These are phyloP conservation scores for Gnatocerus cornutus DNA, from an alignment of 2,888 invertebrate species.

Conservation along the genomic window DNA sequence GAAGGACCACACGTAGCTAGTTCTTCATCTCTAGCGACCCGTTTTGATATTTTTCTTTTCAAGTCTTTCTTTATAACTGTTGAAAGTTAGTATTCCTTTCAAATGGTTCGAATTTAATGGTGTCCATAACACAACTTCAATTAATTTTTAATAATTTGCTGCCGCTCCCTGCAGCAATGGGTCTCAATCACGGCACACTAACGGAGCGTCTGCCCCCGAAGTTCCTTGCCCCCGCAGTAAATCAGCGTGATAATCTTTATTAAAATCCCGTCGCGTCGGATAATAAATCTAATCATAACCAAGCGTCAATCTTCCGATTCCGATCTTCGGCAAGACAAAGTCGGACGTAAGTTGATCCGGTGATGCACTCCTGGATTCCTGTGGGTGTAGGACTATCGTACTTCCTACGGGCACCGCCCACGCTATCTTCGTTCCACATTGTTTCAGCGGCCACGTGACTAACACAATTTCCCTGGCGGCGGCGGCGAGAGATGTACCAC, in stretches of 20 bases:
- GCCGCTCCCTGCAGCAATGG: no score
- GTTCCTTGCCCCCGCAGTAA: conserved; percentile 12
- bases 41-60: no score
- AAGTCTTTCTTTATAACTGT: no score
- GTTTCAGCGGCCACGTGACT: conserved; percentile 40
- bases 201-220: background rate
- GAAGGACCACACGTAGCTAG: no score
- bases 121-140: no score
- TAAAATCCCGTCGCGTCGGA: conserved; percentile 29
- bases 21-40: no score
- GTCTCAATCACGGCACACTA: background rate
- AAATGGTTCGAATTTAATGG: no score
- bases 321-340: conserved; percentile 12
- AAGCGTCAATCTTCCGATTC: conserved; percentile 20
- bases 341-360: conserved; percentile 32
- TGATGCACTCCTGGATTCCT: conserved; percentile 45
- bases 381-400: conserved; percentile 61
- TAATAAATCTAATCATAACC: conserved; percentile 33
- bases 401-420: conserved; percentile 62
- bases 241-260: conserved; percentile 22
- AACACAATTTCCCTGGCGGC: conserved; percentile 27
- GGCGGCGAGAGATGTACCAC: conserved; percentile 40
- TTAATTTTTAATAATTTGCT: no score
- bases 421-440: conserved; percentile 53
- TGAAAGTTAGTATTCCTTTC: no score